Evolutionary conservation across 2,888 invertebrate species (phyloP).

Genomic region (Synanthedon myopaeformis): DNA sequence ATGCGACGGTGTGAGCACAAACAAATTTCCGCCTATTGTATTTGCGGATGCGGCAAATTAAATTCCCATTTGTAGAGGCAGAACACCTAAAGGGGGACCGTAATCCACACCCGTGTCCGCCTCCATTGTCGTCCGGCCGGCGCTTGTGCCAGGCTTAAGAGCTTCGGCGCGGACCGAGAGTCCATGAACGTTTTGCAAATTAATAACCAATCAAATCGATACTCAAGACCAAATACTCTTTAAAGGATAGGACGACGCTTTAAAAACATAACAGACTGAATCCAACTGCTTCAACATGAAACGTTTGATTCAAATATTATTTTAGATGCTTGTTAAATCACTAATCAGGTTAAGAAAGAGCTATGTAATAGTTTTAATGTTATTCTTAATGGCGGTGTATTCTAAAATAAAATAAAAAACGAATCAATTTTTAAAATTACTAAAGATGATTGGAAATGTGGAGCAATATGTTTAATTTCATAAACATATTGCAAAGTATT

Average conservation of each 20-base stretch:
- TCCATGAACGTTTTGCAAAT: conserved; percentile 47
- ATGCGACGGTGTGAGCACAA: conserved; percentile 20
- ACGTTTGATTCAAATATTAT: no score
- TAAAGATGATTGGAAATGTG: no score
- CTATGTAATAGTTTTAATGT: no score
- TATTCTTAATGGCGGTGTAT: no score
- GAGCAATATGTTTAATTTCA: no score
- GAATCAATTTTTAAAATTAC: no score
- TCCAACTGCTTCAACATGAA: no score
- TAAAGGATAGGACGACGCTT: neutral
- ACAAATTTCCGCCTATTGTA: conserved; percentile 51
- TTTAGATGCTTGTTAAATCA: no score
- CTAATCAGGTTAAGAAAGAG: no score
- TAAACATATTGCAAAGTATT: no score
- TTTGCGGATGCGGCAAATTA: conserved; percentile 58
- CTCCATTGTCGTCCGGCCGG: conserved; percentile 45
- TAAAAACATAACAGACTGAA: no score
- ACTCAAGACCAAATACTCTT: conserved; percentile 4
- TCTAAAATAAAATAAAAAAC: no score
- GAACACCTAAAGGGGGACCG: conserved; percentile 37
- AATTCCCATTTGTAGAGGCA: conserved; percentile 51
- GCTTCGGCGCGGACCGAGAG: conserved; percentile 26
- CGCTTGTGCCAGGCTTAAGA: conserved; percentile 47
- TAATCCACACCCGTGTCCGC: conserved; percentile 49
- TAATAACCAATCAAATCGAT: conserved; percentile 44